Percentiles rank a stretch among this genome's conserved stretches.
Evolutionary conservation across 2,888 invertebrate genomes (phyloP).

Genomic region (Synergus japonicus): DNA sequence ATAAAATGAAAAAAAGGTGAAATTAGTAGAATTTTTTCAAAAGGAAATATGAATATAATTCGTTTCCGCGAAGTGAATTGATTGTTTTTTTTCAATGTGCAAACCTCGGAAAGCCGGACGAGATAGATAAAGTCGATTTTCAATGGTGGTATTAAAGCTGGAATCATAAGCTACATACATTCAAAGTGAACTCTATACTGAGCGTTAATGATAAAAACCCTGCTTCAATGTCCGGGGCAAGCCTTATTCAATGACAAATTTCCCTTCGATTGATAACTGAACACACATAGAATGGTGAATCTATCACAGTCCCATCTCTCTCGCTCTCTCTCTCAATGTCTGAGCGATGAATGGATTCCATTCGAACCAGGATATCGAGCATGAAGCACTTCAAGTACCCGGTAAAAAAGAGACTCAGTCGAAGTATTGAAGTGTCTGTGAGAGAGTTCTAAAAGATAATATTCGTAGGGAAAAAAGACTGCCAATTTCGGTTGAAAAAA

Average conservation of each 20-base stretch:
- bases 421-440: background rate
- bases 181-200: background rate
- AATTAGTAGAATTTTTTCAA: no score
- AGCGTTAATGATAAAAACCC: conserved; percentile 25
- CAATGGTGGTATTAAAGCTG: background rate
- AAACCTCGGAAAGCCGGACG: background rate
- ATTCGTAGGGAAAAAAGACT: background rate
- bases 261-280: conserved; percentile 31
- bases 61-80: background rate
- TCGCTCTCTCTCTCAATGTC: conserved; percentile 2
- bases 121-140: background rate
- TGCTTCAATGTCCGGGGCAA: conserved; percentile 8
- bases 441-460: background rate
- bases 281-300: conserved; percentile 27
- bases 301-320: conserved; percentile 39
- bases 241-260: conserved; percentile 44
- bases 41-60: background rate
- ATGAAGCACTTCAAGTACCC: conserved; percentile 20
- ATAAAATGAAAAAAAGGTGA: no score
- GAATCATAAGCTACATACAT: background rate
- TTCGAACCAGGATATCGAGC: conserved; percentile 45
- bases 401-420: conserved; percentile 35
- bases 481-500: background rate
- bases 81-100: background rate
- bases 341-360: conserved; percentile 45